A percentile compares a stretch with the other conserved stretches of the same genome.
Conservation (phyloP, 2,888 invertebrate genomes). For the Limnephilus marmoratus region DNA sequence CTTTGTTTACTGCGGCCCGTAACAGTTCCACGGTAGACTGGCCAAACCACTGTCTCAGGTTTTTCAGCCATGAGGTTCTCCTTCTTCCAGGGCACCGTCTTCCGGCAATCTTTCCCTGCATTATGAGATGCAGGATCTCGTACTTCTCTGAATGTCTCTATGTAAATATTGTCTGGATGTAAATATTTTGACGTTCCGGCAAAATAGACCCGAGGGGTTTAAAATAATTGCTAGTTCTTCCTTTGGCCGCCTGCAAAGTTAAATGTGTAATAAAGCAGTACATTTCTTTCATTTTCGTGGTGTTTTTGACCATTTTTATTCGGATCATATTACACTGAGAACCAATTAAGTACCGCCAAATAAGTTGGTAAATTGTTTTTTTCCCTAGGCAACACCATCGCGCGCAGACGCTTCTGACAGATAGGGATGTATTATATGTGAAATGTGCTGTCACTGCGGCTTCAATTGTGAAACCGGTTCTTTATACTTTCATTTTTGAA, state of each 20-base stretch:
- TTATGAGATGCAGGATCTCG: no score
- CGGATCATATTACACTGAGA: neutral
- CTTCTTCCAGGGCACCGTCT: no score
- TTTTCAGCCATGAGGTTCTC: no score
- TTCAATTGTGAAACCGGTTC: neutral
- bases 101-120: no score
- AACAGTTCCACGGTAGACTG: no score
- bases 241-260: neutral
- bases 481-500: neutral
- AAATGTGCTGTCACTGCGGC: neutral
- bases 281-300: neutral
- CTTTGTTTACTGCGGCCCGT: no score
- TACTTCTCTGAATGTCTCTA: no score
- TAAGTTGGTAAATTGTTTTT: neutral
- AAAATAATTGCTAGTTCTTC: neutral
- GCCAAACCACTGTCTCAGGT: no score
- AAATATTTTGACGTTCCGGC: no score
- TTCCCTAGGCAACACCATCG: neutral
- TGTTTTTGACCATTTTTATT: neutral
- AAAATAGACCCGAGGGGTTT: no score
- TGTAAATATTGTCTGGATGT: no score
- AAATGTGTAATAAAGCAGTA: no score
- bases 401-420: neutral
- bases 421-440: neutral
- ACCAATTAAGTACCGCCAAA: neutral